Evolutionary conservation across 2,888 invertebrate species (phyloP).

Genomic region (Hypsopygia costalis): DNA sequence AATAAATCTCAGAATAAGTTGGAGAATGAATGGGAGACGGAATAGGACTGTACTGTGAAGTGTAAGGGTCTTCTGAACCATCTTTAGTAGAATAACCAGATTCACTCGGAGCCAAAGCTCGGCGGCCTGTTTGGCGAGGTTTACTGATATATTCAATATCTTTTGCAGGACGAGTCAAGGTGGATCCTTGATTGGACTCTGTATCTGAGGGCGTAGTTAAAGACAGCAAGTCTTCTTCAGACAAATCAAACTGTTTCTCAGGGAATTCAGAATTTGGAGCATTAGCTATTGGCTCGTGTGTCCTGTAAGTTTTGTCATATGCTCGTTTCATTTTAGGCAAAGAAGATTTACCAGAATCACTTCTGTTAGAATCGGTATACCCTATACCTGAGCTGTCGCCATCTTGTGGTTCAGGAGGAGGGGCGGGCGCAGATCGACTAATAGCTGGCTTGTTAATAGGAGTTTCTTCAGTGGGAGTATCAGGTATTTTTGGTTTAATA

Average conservation of each 20-base stretch:
- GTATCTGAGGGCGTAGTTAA: constrained; percentile 79
- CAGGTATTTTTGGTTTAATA: constrained; percentile 51
- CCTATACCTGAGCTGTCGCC: constrained; percentile 77
- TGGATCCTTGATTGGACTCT: constrained; percentile 79
- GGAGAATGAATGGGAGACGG: constrained; percentile 65
- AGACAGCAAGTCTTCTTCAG: constrained; percentile 82
- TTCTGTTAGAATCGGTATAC: constrained; percentile 72
- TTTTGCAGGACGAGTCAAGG: constrained; percentile 79
- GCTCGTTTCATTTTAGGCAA: constrained; percentile 82
- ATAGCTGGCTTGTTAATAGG: constrained; percentile 37
- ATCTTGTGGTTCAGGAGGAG: constrained; percentile 49
- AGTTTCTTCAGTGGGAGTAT: constrained; percentile 59
- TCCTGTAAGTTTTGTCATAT: constrained; percentile 91
- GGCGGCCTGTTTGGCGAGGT: constrained; percentile 81
- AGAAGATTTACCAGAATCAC: constrained; percentile 72
- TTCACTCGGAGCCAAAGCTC: constrained; percentile 69
- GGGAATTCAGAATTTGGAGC: constrained; percentile 90
- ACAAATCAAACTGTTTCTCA: constrained; percentile 89
- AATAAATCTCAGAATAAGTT: constrained; percentile 75
- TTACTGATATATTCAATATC: constrained; percentile 82
- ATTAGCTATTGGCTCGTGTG: constrained; percentile 89
- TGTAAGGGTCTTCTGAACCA: constrained; percentile 65
- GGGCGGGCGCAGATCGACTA: constrained; percentile 51
- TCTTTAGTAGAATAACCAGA: constrained; percentile 71
- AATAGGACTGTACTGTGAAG: constrained; percentile 65